Base-by-base conservation (phyloP, 2,797 vertebrate species). In the Tarsius wallacei region DNA sequence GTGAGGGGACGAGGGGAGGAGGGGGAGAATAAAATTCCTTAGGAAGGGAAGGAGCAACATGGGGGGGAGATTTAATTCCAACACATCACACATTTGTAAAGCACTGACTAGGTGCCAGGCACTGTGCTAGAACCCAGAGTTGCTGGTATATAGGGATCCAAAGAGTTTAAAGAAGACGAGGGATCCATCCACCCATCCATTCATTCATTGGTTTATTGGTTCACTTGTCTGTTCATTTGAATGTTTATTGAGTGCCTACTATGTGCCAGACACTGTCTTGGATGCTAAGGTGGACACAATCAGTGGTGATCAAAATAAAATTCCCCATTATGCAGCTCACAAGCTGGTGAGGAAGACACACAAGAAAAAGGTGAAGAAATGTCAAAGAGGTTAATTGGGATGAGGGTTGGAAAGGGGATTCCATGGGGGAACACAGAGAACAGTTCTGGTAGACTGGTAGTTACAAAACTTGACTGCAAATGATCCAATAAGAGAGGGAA, bases 71-170 rank as follows among this genome's bases (percentile, higher is more conserved):
- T 47, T 87, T 3, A 87, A 95, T 81, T 71, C 31, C 51, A 64
- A 22, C 53, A 7, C 31, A 28, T 3, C 0, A 8, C 10, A 26
- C 24, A 42, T 31, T 83, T 26, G 15, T 21, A 81, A 91, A 93
- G 59, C 3, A 51, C 47, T 49, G 19, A 73, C 73, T 70, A 4
- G 47, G 24, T 15, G 57, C 49, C 31, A 6, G 74, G 22, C 31
- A 14, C 31, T 87, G 59, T 81, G 47, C 19, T 91, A 76, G 36
- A 88, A 85, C 85, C 59, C 77, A 77, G 70, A 90, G 68, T 66
- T n/a, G 22, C 42, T 63, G 31, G 5, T 51, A 1, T 80, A 16
- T 1, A 83, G 64, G 59, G 36, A 91, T 31, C 36, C 83, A 73
- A 63, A 70, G 47, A 47, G 78, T 49, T 47, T 51, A 63, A 84